A percentile compares a stretch with the other conserved stretches of the same genome.
Conservation (phyloP, 2,888 invertebrate genomes). For the Eupeodes luniger region DNA sequence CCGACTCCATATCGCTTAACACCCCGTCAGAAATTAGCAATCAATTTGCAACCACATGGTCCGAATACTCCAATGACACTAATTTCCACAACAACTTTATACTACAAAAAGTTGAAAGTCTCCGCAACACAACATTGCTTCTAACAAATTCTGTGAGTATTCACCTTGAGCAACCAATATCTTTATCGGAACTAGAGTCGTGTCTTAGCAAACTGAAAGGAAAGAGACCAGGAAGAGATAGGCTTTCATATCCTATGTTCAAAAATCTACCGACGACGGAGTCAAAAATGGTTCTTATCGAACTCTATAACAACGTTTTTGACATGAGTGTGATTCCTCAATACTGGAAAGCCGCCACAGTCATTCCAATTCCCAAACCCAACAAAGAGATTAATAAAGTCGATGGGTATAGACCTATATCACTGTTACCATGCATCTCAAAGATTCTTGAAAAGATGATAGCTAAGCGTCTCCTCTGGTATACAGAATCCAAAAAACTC, state of each 20-base stretch:
- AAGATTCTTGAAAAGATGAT: not conserved
- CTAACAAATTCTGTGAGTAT: not conserved
- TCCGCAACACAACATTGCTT: too few species aligned
- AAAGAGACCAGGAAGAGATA: slow-evolving; percentile 9
- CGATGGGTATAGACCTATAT: slow-evolving; percentile 12
- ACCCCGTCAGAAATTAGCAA: slow-evolving; percentile 1
- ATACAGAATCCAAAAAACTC: not conserved
- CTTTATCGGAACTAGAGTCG: slow-evolving; percentile 20
- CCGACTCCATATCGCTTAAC: not conserved
- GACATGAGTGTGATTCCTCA: slow-evolving; percentile 2
- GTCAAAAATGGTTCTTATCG: not conserved
- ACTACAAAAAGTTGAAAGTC: too few species aligned
- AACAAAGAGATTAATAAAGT: slow-evolving; percentile 15
- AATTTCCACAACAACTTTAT: not conserved
- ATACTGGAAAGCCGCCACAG: slow-evolving; percentile 11
- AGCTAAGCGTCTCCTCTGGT: not conserved
- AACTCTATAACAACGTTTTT: not conserved
- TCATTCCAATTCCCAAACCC: slow-evolving; percentile 13
- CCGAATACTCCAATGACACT: not conserved
- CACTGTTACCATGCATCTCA: not conserved
- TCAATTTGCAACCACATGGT: not conserved
- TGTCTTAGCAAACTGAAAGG: slow-evolving; percentile 21
- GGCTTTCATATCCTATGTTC: slow-evolving; percentile 11
- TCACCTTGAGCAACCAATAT: slow-evolving; percentile 13
- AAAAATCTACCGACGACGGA: not conserved